Evolutionary conservation across 2,113 vertebrate genomes (phyloP), one percentile per base, ranked within the genome.

Genomic region (Esox niger): DNA sequence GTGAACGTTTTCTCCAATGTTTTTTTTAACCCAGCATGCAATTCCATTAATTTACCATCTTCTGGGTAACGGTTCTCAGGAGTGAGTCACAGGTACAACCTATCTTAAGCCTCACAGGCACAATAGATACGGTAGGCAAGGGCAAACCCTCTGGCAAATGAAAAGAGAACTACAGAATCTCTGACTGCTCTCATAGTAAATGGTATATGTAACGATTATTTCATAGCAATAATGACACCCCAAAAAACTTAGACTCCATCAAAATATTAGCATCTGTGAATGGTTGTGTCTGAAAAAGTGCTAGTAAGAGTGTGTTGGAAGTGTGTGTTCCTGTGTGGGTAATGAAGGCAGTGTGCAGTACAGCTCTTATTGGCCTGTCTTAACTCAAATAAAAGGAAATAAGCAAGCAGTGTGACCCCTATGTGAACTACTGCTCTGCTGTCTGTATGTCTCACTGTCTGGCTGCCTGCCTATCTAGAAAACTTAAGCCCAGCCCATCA

Each of bases 361-460:
- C 92, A 95, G 93, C 93, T 93, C 94, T 93, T 93, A 94, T 95
- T 95, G 95, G 92, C 92, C 93, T 94, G 97, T 95, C 93, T 95
- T 97, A 98, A 98, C 92, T 97, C 92, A 95, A 97, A 98, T 97
- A 97, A 95, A 90, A 95, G 92, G 91, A 93, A 97, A 95, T 93
- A 93, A 96, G 90, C 93, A 15, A 43, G 38, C 38, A 43, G 38
- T 15, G 82, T 97, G 95, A 97, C 95, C 95, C 91, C 91, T 84
- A 92, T 71, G 92, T 97, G 95, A 98, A 96, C 38, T 43, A 43
- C 13, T 17, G 3, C 38, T 43, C 15, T 15, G 13, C 38, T 13
- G n/a, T 15, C 35, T 15, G 93, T 90, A 91, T 92, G 92, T 94
- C 92, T 91, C 93, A 89, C 76, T 73, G 15, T 67, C 73, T 66